Evolutionary conservation across 1,140 invertebrate species (phyloP).

Genomic region (Drosophila setifemur): DNA sequence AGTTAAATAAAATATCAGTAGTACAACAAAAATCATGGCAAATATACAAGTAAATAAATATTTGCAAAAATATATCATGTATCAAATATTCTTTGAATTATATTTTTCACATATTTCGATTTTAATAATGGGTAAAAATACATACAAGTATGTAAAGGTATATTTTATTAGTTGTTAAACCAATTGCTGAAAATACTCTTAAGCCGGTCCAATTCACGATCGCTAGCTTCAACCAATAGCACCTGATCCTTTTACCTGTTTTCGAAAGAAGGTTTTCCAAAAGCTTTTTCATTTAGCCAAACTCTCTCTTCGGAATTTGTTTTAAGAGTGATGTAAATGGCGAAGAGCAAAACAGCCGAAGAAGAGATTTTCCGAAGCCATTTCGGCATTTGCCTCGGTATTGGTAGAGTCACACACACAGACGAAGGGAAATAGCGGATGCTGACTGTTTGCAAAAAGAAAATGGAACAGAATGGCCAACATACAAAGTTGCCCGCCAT

Average conservation of each 20-base stretch:
- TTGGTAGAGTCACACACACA: neutral
- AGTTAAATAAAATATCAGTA: too few relatives aligned
- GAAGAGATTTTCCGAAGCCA: conserved; percentile 12
- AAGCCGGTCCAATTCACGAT: neutral
- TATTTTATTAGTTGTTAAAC: neutral
- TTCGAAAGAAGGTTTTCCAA: neutral
- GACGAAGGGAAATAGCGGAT: conserved; percentile 45
- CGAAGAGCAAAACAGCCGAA: neutral
- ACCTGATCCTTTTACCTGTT: neutral
- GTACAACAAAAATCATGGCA: too few relatives aligned
- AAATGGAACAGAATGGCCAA: conserved; percentile 30
- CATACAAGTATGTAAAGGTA: too few relatives aligned
- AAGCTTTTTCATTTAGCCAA: too few relatives aligned
- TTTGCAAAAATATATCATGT: too few relatives aligned
- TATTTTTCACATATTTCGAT: too few relatives aligned
- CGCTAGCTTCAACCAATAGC: neutral
- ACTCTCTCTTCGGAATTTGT: too few relatives aligned
- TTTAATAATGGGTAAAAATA: too few relatives aligned
- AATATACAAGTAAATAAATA: too few relatives aligned
- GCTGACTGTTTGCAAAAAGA: conserved; percentile 69
- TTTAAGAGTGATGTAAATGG: too few relatives aligned
- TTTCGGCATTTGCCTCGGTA: neutral
- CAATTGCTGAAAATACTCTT: neutral
- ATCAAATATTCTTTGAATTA: too few relatives aligned
- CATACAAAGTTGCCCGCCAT: conserved; percentile 45